phyloP scores from a whole-genome alignment of 53 echinoderm and acorn worm species.

The Patiria pectinifera region DNA sequence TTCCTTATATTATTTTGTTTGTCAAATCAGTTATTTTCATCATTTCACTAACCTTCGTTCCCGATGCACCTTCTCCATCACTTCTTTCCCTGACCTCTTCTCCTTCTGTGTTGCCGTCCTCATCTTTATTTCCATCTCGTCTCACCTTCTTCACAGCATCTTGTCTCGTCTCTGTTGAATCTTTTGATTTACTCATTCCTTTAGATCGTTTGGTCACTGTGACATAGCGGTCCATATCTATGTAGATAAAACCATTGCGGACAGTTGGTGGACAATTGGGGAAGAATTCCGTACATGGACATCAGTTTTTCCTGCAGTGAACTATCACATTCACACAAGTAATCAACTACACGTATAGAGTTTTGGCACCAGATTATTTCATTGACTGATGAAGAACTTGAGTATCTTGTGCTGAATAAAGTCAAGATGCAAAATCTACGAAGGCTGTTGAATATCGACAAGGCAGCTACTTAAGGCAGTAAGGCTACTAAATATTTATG shows the following conservation, averaged over 20 bases:
- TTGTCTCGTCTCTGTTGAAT: neutral
- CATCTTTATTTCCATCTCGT: neutral
- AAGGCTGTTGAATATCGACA: no score
- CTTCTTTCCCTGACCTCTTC: neutral
- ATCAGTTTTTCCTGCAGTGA: no score
- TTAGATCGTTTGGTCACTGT: constrained; percentile 15
- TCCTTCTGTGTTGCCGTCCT: neutral
- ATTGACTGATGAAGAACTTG: no score
- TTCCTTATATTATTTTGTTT: neutral
- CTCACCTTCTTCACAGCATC: constrained; percentile 6
- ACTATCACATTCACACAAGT: no score
- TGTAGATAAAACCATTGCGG: neutral
- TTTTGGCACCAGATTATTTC: no score
- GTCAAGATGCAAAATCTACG: no score
- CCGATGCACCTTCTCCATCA: neutral
- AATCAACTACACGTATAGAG: no score
- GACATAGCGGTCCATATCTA: constrained; percentile 15
- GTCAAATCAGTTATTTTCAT: neutral
- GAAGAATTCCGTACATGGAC: neutral
- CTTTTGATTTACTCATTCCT: neutral
- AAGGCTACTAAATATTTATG: no score
- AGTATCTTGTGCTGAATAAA: no score
- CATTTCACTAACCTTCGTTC: neutral
- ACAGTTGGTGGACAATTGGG: neutral
- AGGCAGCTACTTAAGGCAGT: no score